Percentiles rank a stretch among this genome's conserved stretches.
Conservation (phyloP, 2,888 invertebrate genomes). For the Latrodectus hesperus region DNA sequence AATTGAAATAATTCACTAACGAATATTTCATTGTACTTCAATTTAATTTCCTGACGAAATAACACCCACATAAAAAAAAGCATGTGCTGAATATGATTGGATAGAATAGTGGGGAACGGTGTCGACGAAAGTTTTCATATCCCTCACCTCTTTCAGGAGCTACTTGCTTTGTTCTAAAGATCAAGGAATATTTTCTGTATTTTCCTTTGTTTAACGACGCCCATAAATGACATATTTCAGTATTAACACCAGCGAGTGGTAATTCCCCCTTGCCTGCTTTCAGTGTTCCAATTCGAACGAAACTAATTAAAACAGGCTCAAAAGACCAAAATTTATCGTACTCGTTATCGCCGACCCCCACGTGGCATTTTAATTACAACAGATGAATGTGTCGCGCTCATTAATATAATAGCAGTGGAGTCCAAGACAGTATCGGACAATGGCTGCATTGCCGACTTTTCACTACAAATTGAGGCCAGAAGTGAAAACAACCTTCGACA, state of each 20-base stretch:
- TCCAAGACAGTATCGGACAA: slow-evolving; percentile 38
- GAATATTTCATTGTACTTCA: too few relatives aligned
- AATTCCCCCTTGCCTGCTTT: slow-evolving; percentile 17
- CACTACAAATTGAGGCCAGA: slow-evolving; percentile 7
- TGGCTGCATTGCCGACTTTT: slow-evolving; percentile 31
- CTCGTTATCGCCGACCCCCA: slow-evolving; percentile 35
- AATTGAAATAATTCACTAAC: too few relatives aligned
- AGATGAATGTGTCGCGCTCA: slow-evolving; percentile 40
- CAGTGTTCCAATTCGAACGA: not conserved
- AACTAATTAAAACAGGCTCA: slow-evolving; percentile 51
- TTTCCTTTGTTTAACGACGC: not conserved
- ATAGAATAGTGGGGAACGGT: too few relatives aligned
- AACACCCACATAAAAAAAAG: too few relatives aligned
- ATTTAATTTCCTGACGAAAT: too few relatives aligned
- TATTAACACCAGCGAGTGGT: not conserved
- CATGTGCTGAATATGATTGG: too few relatives aligned
- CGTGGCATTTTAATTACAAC: slow-evolving; percentile 47
- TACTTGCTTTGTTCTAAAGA: not conserved
- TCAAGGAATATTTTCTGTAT: not conserved
- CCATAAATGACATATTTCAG: slow-evolving; percentile 5
- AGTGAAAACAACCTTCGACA: slow-evolving; percentile 9
- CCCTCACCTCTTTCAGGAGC: too few relatives aligned
- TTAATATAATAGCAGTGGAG: slow-evolving; percentile 48
- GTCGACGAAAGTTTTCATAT: too few relatives aligned
- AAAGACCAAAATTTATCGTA: slow-evolving; percentile 53